These are phyloP conservation scores for Diachrysia chrysitis DNA, from an alignment of 2,888 invertebrate genomes.

Conservation along the genomic window DNA sequence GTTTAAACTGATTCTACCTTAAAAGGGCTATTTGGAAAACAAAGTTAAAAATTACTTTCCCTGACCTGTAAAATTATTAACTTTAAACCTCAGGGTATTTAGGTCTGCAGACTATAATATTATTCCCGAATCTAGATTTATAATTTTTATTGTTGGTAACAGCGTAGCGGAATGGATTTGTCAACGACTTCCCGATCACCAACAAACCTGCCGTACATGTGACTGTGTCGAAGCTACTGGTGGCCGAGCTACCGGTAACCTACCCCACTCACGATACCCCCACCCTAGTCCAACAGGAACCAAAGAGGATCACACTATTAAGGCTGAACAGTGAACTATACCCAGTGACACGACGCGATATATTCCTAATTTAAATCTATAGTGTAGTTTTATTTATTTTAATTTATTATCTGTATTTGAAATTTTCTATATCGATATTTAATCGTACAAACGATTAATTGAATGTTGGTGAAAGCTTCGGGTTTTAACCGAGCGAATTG, in stretches of 20 bases:
- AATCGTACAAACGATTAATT: slow-evolving; percentile 22
- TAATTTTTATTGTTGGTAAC: slow-evolving; percentile 14
- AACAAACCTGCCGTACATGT: slow-evolving; percentile 85
- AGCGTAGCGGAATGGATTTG: slow-evolving; percentile 68
- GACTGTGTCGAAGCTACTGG: slow-evolving; percentile 78
- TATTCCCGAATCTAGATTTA: too few relatives aligned
- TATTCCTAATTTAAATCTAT: slow-evolving; percentile 28
- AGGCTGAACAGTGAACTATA: slow-evolving; percentile 36
- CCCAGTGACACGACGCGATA: slow-evolving; percentile 15
- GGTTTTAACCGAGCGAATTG: background rate
- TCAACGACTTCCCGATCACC: slow-evolving; percentile 65
- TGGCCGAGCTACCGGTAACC: slow-evolving; percentile 70
- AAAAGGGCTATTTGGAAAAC: background rate
- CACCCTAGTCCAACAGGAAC: slow-evolving; percentile 11
- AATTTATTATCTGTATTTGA: slow-evolving; percentile 10
- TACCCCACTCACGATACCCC: slow-evolving; percentile 4
- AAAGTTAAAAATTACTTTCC: too few relatives aligned
- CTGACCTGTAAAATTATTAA: too few relatives aligned
- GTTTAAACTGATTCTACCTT: slow-evolving; percentile 40
- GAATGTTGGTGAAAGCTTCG: background rate
- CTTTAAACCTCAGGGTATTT: too few relatives aligned
- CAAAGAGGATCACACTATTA: slow-evolving; percentile 32
- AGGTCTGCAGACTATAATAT: too few relatives aligned
- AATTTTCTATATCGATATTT: slow-evolving; percentile 8
- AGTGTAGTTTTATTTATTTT: slow-evolving; percentile 22